A percentile compares a stretch with the other conserved stretches of the same genome.
Evolutionary conservation across 2,113 vertebrate species (phyloP).

Genomic region (Phocoena phocoena): DNA sequence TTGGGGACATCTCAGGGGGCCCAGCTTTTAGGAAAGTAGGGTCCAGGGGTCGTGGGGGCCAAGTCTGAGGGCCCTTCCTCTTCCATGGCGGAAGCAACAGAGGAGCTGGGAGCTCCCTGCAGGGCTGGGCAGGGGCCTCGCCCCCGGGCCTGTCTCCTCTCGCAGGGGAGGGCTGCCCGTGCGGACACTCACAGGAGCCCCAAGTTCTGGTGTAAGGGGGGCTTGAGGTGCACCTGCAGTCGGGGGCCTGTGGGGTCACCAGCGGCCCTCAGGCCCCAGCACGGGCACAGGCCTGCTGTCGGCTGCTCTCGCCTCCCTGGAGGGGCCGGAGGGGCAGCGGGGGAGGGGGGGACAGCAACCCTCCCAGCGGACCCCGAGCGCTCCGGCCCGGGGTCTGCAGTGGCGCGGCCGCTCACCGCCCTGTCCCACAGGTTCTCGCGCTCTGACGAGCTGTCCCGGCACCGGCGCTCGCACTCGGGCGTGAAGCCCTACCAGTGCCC

Average conservation of each 20-base stretch:
- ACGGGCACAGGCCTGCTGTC: not conserved
- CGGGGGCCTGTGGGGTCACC: not conserved
- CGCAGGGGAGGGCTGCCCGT: not conserved
- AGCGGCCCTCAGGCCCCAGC: not conserved
- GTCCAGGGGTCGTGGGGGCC: not conserved
- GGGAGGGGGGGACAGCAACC: not conserved
- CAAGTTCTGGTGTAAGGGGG: too few relatives aligned
- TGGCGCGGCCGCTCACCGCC: not conserved
- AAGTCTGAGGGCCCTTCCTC: not conserved
- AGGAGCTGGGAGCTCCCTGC: not conserved
- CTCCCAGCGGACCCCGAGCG: not conserved
- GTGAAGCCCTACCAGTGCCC: constrained; percentile 98
- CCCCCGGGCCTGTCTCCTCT: not conserved
- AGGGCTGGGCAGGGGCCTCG: not conserved
- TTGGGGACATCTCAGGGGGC: not conserved
- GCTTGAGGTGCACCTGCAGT: not conserved
- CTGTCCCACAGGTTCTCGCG: constrained; percentile 92
- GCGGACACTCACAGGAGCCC: not conserved
- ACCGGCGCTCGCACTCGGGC: constrained; percentile 96
- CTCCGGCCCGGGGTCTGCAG: not conserved
- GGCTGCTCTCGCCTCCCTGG: not conserved
- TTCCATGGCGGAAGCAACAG: not conserved
- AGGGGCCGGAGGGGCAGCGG: not conserved
- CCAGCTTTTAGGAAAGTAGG: not conserved
- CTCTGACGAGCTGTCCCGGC: constrained; percentile 96